Base-by-base conservation (phyloP, 2,888 invertebrate genomes). In the Mechanitis messenoides region DNA sequence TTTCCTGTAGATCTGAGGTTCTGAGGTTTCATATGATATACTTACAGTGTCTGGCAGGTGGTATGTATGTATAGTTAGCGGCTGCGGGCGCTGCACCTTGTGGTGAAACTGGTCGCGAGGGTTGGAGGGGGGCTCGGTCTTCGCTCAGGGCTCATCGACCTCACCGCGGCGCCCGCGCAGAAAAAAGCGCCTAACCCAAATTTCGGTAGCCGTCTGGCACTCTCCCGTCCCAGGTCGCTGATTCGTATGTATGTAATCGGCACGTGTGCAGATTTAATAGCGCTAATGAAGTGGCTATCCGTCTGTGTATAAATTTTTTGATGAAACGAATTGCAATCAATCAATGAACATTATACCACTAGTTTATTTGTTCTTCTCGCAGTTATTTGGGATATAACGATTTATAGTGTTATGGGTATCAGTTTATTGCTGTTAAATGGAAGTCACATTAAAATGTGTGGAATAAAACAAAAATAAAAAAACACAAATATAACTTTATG, bases 161-260 rank as follows among this genome's bases (percentile, higher is more conserved):
- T 84, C 80, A 71, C 74, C 68, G 72, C 78, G 79, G 81, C 80
- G 81, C 81, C 78, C 76, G 82, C 82, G 83, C 77, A 72, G 74
- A 86, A 87, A 83, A 87, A 87, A 86, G 74, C 74, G 78, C 79
- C 82, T 83, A 86, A 89, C 85, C 86, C 83, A 84, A 88, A 87
- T 89, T 88, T 87, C 84, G 81, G 87, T 83, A 84, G 86, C 83
- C 70, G 85, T 83, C 85, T 84, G 85, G 79, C 77, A 71, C 80
- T 81, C 80, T 82, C 83, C 80, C 75, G 76, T 71, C 68, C 69
- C 72, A 63, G 73, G 71, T 73, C 76, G 77, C 71, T 73, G 63
- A 78, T 78, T 74, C 69, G 73, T 70, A 74, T 70, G 69, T 80
- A 77, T 74, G 78, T 80, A 81, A 83, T 77, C 78, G 74, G 80